Percentiles rank a stretch among this genome's conserved stretches.
phyloP scores from a whole-genome alignment of 2,888 invertebrate genomes.

The Chloromyia formosa region DNA sequence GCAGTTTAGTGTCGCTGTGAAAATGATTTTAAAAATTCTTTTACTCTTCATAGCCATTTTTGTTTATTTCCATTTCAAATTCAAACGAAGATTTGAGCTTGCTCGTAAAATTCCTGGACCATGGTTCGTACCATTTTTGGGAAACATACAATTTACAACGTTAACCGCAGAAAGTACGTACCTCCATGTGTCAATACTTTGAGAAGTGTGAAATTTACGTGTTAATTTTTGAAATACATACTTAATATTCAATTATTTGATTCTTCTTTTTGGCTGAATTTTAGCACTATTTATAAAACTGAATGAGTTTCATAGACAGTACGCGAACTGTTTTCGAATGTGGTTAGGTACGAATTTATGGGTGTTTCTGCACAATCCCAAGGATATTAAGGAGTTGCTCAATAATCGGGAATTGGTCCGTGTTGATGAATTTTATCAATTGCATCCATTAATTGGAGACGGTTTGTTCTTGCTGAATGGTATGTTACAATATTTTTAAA shows the following conservation, averaged over 20 bases:
- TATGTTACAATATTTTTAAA: conserved; percentile 37
- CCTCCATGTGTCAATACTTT: background rate
- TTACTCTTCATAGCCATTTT: too few species aligned
- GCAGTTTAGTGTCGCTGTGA: too few species aligned
- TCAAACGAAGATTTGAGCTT: conserved; percentile 41
- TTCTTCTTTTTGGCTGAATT: background rate
- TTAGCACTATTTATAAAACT: conserved; percentile 47
- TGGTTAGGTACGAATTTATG: conserved; percentile 61
- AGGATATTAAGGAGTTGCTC: conserved; percentile 58
- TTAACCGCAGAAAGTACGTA: conserved; percentile 36
- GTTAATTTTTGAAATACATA: background rate
- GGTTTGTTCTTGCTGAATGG: conserved; percentile 61
- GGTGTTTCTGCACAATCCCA: conserved; percentile 59
- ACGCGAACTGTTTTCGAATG: conserved; percentile 56
- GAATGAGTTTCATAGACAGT: conserved; percentile 55
- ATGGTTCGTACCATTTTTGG: conserved; percentile 59
- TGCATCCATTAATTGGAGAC: conserved; percentile 59
- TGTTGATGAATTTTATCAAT: conserved; percentile 57
- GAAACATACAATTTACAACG: conserved; percentile 59
- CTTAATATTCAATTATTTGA: background rate
- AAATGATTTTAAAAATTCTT: too few species aligned
- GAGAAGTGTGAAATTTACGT: background rate
- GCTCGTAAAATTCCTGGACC: conserved; percentile 58
- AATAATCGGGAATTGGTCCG: conserved; percentile 56
- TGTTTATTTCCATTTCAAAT: conserved; percentile 7